Evolutionary conservation across 2,113 vertebrate species (phyloP), one percentile per base, ranked within the genome.

Genomic region (Nycticorax nycticorax): DNA sequence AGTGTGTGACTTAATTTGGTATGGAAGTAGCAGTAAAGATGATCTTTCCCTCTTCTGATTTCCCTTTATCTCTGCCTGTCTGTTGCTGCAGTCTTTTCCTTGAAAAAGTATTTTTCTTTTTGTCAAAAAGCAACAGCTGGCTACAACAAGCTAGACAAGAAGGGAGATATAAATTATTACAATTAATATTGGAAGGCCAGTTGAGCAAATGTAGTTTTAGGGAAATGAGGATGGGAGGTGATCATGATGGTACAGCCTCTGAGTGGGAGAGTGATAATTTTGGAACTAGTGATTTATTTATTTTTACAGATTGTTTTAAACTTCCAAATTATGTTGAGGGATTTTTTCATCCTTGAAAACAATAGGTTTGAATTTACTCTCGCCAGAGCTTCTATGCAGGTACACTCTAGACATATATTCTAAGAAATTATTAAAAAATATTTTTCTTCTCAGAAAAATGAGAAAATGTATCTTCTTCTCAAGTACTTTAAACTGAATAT

Each of bases 391-490:
- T 63, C 26, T 69, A 21, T 4, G 37, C 4, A n/a, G 13, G 7
- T n/a, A 53, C 26, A 35, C 3, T 67, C 4, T n/a, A 64, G 45
- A n/a, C 4, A 33, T 27, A 39, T 0, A 0, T 27, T 78, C 47
- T 45, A 14, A 75, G 6, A 53, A 1, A 85, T 37, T 48, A 59
- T 33, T 35, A 17, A 33, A 56, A 33, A n/a, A 4, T 5, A 19
- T 5, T 6, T 28, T 53, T 59, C 3, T 60, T 72, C 63, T 66
- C 30, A 48, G 26, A 69, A 68, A 33, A 48, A 64, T 18, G 14
- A 69, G 26, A 56, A 39, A 39, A 2, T 14, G 0, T 32, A 0
- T 52, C 48, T 57, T 60, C 12, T 62, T 33, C 17, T 74, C 6
- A 73, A 52, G 3, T 37, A 60, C 32, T 43, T 91, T 53, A 26